Conservation (phyloP, 2,797 vertebrate species). For the Myotis vivesi region DNA sequence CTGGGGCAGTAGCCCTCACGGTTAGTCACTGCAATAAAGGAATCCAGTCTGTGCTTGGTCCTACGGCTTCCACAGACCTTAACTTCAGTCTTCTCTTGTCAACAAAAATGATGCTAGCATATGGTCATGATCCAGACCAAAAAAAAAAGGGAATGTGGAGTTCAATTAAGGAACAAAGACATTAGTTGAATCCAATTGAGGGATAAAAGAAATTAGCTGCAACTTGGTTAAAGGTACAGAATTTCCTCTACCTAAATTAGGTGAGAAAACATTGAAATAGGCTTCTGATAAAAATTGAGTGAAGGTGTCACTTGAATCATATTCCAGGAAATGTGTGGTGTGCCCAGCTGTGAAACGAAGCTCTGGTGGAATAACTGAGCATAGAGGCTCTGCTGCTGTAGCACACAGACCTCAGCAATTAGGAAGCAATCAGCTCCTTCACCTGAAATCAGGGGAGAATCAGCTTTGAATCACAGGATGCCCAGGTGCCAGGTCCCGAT, state of each 20-base stretch:
- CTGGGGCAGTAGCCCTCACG: too few relatives aligned
- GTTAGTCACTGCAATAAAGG: neutral
- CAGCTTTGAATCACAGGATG: neutral
- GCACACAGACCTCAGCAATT: neutral
- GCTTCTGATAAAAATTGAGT: neutral
- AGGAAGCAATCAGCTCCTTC: neutral
- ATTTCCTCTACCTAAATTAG: neutral
- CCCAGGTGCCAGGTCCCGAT: neutral
- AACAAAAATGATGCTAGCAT: neutral
- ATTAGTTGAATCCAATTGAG: neutral
- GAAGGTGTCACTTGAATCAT: neutral
- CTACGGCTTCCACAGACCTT: neutral
- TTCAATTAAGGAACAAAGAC: neutral
- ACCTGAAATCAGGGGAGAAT: neutral
- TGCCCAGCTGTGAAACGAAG: neutral
- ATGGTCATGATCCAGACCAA: neutral
- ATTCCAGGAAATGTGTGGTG: neutral
- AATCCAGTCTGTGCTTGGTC: neutral
- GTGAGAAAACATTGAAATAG: neutral
- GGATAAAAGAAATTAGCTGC: neutral
- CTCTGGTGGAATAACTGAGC: neutral
- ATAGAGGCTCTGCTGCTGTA: rapidly evolving
- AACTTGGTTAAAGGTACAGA: neutral
- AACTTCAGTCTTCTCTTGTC: neutral
- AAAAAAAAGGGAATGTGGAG: neutral